These are phyloP conservation scores for Mactra quadrangularis DNA, from an alignment of 1,140 invertebrate species.

Conservation along the genomic window DNA sequence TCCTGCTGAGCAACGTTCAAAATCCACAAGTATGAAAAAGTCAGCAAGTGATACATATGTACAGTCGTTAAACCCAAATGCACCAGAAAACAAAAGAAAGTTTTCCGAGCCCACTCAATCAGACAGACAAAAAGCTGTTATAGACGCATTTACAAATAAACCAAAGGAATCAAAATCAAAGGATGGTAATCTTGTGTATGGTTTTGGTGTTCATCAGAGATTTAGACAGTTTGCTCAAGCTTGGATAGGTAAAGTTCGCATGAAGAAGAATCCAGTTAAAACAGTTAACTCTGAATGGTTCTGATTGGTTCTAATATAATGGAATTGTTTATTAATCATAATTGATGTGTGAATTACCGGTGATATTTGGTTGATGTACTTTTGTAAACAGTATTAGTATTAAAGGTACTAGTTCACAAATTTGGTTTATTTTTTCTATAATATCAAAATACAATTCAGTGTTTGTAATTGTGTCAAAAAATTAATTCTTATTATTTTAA, in stretches of 20 bases:
- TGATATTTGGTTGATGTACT: too few relatives aligned
- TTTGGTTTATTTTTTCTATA: too few relatives aligned
- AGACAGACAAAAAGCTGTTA: neutral
- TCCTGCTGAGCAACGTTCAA: neutral
- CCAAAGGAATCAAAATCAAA: neutral
- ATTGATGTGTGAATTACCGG: too few relatives aligned
- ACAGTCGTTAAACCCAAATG: neutral
- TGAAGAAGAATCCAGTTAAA: conserved; percentile 19
- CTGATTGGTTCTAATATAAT: too few relatives aligned
- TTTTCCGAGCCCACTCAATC: too few relatives aligned
- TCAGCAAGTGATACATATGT: neutral
- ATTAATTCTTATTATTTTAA: too few relatives aligned
- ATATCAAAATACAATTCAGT: too few relatives aligned
- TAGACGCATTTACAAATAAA: neutral
- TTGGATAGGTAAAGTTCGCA: neutral
- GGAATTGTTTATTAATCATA: too few relatives aligned
- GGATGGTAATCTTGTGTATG: neutral
- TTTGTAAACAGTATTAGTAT: too few relatives aligned
- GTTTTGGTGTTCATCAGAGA: conserved; percentile 6
- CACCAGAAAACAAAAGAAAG: neutral
- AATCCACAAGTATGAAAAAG: neutral
- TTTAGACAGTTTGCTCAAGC: neutral
- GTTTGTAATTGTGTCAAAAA: too few relatives aligned
- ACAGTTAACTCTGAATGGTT: conserved; percentile 1
- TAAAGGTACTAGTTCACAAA: too few relatives aligned